Percentiles rank a stretch among this genome's conserved stretches.
Conservation (phyloP, 2,888 invertebrate species). For the Drosophila cognata region DNA sequence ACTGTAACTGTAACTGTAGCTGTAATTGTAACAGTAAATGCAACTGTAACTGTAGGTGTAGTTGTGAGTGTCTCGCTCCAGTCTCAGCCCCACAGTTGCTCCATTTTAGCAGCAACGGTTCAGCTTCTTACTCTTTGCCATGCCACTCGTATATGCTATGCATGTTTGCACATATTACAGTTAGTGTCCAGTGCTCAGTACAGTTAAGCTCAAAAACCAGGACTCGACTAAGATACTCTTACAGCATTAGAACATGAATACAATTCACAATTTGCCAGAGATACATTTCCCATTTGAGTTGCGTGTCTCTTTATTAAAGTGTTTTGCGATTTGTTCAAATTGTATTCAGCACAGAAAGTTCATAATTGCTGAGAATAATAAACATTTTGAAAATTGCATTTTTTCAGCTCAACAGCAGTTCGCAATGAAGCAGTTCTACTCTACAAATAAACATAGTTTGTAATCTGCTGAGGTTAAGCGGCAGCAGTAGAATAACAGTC, state of each 20-base stretch:
- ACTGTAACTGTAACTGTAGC: constrained; percentile 24
- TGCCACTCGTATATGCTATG: neutral
- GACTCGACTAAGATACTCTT: neutral
- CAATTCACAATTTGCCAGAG: neutral
- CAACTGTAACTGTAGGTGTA: constrained; percentile 6
- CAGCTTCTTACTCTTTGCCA: constrained; percentile 23
- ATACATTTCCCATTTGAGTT: neutral
- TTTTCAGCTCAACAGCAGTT: neutral
- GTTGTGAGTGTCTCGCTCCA: constrained; percentile 29
- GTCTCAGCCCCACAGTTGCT: constrained; percentile 35
- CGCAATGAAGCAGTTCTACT: constrained; percentile 21
- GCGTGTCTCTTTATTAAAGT: too few relatives aligned
- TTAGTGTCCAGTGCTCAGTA: constrained; percentile 15
- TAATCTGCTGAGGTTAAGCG: constrained; percentile 12
- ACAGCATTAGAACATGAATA: neutral
- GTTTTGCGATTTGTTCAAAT: too few relatives aligned
- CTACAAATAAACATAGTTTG: neutral
- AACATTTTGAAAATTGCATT: neutral
- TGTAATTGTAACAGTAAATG: constrained; percentile 18
- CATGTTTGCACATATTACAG: neutral
- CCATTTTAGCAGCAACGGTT: constrained; percentile 46
- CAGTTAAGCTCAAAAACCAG: constrained; percentile 12
- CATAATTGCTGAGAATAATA: neutral
- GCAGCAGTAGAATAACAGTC: constrained; percentile 6
- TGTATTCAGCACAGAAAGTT: neutral